These are phyloP conservation scores for Pyrgus malvae DNA, from an alignment of 2,888 invertebrate genomes.

Conservation along the genomic window DNA sequence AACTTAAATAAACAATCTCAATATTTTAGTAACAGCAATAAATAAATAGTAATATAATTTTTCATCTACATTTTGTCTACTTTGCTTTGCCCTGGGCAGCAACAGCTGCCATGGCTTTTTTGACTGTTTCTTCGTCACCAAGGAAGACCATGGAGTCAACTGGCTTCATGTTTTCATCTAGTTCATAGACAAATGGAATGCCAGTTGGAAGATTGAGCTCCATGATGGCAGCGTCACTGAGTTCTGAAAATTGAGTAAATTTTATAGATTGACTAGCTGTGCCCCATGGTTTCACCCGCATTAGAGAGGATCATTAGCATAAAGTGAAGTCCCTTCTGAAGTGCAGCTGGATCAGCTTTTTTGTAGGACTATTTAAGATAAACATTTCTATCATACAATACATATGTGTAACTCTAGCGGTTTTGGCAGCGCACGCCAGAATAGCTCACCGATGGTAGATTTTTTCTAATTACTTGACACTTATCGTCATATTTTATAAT, in stretches of 20 bases:
- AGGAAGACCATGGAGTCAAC: conserved; percentile 87
- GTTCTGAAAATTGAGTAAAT: conserved; percentile 78
- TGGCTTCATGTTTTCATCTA: conserved; percentile 86
- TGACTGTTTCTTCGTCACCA: conserved; percentile 89
- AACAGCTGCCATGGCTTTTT: conserved; percentile 88
- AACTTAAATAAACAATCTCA: conserved; percentile 1
- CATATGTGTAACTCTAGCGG: no score
- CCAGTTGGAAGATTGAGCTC: conserved; percentile 89
- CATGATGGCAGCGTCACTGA: conserved; percentile 88
- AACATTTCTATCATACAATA: no score
- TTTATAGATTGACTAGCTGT: no score
- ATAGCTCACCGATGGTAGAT: no score
- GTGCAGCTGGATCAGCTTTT: no score
- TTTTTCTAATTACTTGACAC: no score
- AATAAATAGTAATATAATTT: conserved; percentile 4
- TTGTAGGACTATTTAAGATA: no score
- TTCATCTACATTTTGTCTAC: conserved; percentile 48
- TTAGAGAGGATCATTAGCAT: no score
- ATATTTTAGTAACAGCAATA: conserved; percentile 10
- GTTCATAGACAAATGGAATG: conserved; percentile 90
- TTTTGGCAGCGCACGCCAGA: no score
- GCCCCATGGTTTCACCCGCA: no score
- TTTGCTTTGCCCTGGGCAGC: conserved; percentile 91
- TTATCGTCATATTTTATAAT: no score
- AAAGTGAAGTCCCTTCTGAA: no score